A percentile compares a stretch with the other conserved stretches of the same genome.
phyloP scores from a whole-genome alignment of 2,888 invertebrate species.

The Thumatha senex region DNA sequence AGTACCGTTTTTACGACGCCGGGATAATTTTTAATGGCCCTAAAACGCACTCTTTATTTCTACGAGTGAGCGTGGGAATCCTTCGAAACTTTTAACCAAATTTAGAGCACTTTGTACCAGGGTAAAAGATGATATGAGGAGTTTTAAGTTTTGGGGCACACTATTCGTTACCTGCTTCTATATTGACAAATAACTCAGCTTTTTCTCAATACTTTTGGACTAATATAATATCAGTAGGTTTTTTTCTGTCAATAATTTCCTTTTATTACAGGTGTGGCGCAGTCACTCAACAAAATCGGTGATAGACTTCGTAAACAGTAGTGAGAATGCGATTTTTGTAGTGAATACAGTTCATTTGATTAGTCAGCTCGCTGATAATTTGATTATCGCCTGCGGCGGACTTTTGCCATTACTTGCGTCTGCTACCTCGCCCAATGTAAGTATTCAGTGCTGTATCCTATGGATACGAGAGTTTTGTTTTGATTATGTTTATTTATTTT shows the following conservation, averaged over 20 bases:
- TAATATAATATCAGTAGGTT: too few relatives aligned
- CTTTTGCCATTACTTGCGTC: slow-evolving; percentile 97
- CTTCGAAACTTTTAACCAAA: not conserved
- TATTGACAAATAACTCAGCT: too few relatives aligned
- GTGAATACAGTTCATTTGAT: slow-evolving; percentile 99
- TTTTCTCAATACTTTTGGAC: too few relatives aligned
- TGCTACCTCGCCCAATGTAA: slow-evolving; percentile 99
- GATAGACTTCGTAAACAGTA: slow-evolving; percentile 98
- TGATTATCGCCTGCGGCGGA: slow-evolving; percentile 99
- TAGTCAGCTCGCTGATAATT: slow-evolving; percentile 98
- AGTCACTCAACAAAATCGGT: slow-evolving; percentile 98
- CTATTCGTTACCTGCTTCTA: too few relatives aligned
- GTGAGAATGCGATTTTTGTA: slow-evolving; percentile 99
- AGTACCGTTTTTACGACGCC: too few relatives aligned
- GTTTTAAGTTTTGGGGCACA: not conserved
- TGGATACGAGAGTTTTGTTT: too few relatives aligned
- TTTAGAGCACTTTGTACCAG: slow-evolving; percentile 1
- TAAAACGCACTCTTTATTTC: not conserved
- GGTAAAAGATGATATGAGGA: not conserved
- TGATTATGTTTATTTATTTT: too few relatives aligned
- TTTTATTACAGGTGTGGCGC: slow-evolving; percentile 87
- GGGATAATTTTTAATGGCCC: not conserved
- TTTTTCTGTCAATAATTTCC: too few relatives aligned
- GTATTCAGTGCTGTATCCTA: slow-evolving; percentile 39
- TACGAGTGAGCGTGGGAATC: slow-evolving; percentile 1